Conservation (phyloP, 2,888 invertebrate species). For the Rotaria socialis region DNA sequence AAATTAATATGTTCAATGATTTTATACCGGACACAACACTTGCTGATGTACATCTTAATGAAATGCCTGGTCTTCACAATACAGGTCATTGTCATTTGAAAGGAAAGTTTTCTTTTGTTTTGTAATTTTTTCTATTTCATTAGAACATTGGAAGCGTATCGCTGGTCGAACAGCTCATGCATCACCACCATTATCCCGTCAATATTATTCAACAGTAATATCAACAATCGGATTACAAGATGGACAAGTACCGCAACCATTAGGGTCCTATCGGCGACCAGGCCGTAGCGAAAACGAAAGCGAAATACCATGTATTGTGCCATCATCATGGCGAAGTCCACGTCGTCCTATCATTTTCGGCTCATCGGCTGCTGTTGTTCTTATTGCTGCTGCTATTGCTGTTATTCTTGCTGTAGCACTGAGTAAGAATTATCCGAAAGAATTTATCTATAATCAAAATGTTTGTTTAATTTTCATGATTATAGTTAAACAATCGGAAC, state of each 20-base stretch:
- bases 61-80: constrained; percentile 10
- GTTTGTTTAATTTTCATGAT: background rate
- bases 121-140: no score
- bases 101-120: no score
- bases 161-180: background rate
- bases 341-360: background rate
- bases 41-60: background rate
- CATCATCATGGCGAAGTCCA: background rate
- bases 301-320: background rate
- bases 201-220: background rate
- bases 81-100: background rate
- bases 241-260: background rate
- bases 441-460: background rate
- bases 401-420: background rate
- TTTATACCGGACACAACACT: background rate
- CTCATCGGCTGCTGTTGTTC: background rate
- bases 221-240: background rate
- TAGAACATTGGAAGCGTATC: constrained; percentile 3
- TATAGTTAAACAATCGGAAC: background rate
- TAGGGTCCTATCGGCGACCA: background rate
- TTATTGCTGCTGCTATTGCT: background rate
- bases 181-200: constrained; percentile 3
- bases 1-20: background rate
- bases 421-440: background rate
- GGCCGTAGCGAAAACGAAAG: background rate